Conservation (phyloP, 2,888 invertebrate genomes). For the Corbicula japonica region DNA sequence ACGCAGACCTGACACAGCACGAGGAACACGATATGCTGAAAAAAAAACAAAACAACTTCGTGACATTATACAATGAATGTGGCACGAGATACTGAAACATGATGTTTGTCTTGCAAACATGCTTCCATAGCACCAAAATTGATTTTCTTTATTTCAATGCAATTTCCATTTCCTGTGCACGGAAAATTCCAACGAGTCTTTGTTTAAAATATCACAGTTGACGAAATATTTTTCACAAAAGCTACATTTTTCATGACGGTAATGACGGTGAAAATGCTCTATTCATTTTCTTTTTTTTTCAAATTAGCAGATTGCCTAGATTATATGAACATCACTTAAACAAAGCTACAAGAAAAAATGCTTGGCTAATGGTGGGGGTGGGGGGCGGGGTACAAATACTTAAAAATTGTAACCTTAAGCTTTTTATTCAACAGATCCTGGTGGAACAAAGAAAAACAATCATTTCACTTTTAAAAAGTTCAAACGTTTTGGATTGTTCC, state of each 20-base stretch:
- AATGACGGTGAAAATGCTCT: too few relatives aligned
- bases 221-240: too few relatives aligned
- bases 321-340: too few relatives aligned
- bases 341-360: too few relatives aligned
- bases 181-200: too few relatives aligned
- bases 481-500: neutral
- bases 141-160: too few relatives aligned
- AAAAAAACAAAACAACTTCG: neutral
- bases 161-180: too few relatives aligned
- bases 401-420: neutral
- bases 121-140: neutral
- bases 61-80: neutral
- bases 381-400: neutral
- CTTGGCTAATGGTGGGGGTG: too few relatives aligned
- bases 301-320: too few relatives aligned
- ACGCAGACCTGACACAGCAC: conserved; percentile 43
- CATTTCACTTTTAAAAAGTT: neutral
- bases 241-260: too few relatives aligned
- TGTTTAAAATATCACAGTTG: too few relatives aligned
- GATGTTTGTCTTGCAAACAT: neutral
- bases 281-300: too few relatives aligned
- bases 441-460: neutral
- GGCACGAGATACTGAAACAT: neutral
- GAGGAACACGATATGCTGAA: conserved; percentile 42
- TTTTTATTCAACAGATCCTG: neutral